Base-by-base conservation (phyloP, 2,113 vertebrate species). In the Phoxinus phoxinus region DNA sequence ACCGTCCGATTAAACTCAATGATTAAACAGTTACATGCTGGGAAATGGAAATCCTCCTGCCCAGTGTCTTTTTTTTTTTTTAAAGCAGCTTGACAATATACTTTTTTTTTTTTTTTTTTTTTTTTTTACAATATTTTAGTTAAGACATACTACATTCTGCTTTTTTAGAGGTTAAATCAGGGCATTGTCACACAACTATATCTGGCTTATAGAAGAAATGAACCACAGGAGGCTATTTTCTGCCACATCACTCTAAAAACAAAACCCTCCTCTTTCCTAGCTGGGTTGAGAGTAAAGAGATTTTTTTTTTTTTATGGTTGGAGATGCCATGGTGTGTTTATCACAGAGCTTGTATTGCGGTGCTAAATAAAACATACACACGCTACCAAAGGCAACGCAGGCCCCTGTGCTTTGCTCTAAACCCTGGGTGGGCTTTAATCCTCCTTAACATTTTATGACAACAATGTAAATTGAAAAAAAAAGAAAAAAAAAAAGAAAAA, bases 361-460 rank as follows among this genome's bases (percentile, higher is more conserved):
- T 73, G 89, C 92, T 93, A 90, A 94, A 94, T 94, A 93, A 94
- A 93, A 93, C 92, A 93, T 94, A 23, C 75, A 71, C 27, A 53
- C 11, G 2, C 76, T 72, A 83, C 46, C 63, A 78, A 84, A 88
- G 83, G 41, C 84, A 37, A 56, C 46, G 37, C 71, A 81, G 82
- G 27, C 76, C 27, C 27, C 53, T 35, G 25, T 56, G 30, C 12
- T 27, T 46, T 84, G 30, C 72, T 77, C 48, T 48, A 51, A 83
- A 83, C 51, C 46, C 11, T 58, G 44, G 73, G 61, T 77, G 56
- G 56, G 72, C 56, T 86, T 76, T 48, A 67, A 46, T 37, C 56
- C 9, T 82, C 21, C 44, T 25, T 76, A 27, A 73, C 51, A 30
- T 27, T 12, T n/a, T 11, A 61, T 25, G 23, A 21, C n/a, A 13